Evolutionary conservation across 1,140 invertebrate species (phyloP).

Genomic region (honey bee (Apis mellifera)): DNA sequence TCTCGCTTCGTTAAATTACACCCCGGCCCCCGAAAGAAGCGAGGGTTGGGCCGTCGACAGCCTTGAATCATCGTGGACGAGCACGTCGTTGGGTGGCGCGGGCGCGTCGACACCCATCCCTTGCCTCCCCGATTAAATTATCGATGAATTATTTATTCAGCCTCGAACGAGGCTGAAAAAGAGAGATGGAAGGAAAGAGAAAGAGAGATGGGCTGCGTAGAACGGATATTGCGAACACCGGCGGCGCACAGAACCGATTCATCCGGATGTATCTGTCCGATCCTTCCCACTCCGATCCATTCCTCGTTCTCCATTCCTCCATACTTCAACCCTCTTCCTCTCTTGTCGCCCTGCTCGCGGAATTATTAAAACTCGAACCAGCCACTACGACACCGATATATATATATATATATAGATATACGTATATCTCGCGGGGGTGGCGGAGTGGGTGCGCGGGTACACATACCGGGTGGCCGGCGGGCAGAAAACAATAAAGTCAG

Average conservation of each 20-base stretch:
- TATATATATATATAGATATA: conserved; percentile 25
- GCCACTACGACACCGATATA: conserved; percentile 57
- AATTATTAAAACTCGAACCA: conserved; percentile 71
- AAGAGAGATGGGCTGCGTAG: neutral
- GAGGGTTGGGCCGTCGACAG: neutral
- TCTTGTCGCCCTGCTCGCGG: conserved; percentile 54
- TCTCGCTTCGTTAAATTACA: conserved; percentile 20
- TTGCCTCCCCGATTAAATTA: conserved; percentile 58
- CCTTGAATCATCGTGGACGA: conserved; percentile 2
- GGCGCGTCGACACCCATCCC: neutral
- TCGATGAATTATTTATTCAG: conserved; percentile 68
- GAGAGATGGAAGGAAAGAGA: neutral
- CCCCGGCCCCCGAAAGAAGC: neutral
- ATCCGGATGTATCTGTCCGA: conserved; percentile 47
- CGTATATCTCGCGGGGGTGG: conserved; percentile 23
- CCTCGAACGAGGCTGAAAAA: neutral
- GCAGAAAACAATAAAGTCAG: conserved; percentile 71
- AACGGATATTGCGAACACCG: conserved; percentile 57
- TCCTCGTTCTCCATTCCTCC: neutral
- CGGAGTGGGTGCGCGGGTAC: conserved; percentile 25
- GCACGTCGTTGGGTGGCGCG: neutral
- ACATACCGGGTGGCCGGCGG: conserved; percentile 66
- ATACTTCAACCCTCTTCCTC: conserved; percentile 43
- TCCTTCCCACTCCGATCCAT: neutral
- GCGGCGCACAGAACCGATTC: conserved; percentile 39